Evolutionary conservation across 2,888 invertebrate species (phyloP).

Genomic region (Hydroisotoma schaefferi): DNA sequence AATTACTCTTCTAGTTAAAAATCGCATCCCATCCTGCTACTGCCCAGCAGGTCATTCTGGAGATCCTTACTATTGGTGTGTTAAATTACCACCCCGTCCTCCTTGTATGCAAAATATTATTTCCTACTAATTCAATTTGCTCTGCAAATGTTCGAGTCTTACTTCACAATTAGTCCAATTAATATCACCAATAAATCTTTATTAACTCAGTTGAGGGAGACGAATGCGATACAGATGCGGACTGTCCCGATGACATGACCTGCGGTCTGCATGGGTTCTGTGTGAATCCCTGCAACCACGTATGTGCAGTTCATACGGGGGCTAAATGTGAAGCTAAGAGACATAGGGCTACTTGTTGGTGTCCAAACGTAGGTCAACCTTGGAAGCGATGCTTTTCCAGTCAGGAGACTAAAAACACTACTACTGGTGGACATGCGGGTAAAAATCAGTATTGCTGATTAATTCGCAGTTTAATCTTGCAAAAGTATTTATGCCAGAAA

Average conservation of each 20-base stretch:
- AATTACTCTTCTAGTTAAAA: slow-evolving; percentile 34
- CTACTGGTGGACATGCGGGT: slow-evolving; percentile 41
- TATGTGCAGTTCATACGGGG: slow-evolving; percentile 48
- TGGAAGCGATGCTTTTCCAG: slow-evolving; percentile 47
- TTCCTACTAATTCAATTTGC: slow-evolving; percentile 1
- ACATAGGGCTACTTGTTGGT: slow-evolving; percentile 44
- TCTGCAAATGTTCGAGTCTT: slow-evolving; percentile 1
- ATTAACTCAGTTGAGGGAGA: slow-evolving; percentile 43
- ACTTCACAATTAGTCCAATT: background rate
- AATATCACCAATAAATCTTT: slow-evolving; percentile 1
- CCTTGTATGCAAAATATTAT: slow-evolving; percentile 39
- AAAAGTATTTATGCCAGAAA: background rate
- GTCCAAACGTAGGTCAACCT: slow-evolving; percentile 48
- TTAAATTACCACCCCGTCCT: slow-evolving; percentile 46
- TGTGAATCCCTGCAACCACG: slow-evolving; percentile 47
- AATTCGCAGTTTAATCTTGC: background rate
- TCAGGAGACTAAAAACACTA: slow-evolving; percentile 42
- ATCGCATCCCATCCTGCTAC: slow-evolving; percentile 45
- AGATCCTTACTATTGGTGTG: slow-evolving; percentile 47
- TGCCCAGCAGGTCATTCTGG: slow-evolving; percentile 44
- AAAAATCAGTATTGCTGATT: slow-evolving; percentile 18
- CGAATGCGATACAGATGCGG: slow-evolving; percentile 44
- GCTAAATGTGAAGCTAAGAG: slow-evolving; percentile 48
- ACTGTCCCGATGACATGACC: slow-evolving; percentile 48
- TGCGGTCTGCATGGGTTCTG: slow-evolving; percentile 47